Base-by-base conservation (phyloP, 1,140 invertebrate species). In the Cydia amplana region DNA sequence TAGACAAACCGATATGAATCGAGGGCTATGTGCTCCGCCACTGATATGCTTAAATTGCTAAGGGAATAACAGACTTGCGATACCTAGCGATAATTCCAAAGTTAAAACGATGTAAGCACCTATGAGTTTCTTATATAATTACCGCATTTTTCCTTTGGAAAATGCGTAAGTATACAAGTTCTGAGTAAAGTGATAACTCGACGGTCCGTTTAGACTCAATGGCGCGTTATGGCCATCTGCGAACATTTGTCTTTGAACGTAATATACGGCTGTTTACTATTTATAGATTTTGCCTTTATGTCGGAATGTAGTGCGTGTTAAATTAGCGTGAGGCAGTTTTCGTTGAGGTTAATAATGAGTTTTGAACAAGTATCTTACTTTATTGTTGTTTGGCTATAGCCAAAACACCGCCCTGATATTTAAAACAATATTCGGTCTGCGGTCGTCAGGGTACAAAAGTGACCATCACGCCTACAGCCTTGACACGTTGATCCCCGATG, bases 161-260 rank as follows among this genome's bases (percentile, higher is more conserved):
- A 23, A 23, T 23, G 20, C 6, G n/a, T 23, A 10, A 60, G 20
- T 60, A 60, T 60, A 23, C 16, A n/a, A 60, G 0, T 60, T 60
- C 55, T 60, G 3, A 60, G 55, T 60, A 60, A 60, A 60, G 55
- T 60, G 55, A 60, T 60, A 60, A 60, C 55, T 60, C 55, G 55
- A n/a, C 55, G 55, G 55, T 60, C 55, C 55, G 55, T 60, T 60
- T 60, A 60, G 55, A 60, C 55, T 60, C 55, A 60, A 60, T 60
- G 55, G 55, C 3, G 55, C 55, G 55, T 60, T 60, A 60, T 60
- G 55, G 55, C 55, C 55, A 60, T 60, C 20, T 60, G 55, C 55
- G 55, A 23, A 60, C 55, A 60, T 60, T 60, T 60, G 55, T 60
- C 55, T 60, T 60, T 60, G 55, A 60, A 60, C 55, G 20, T 60